Percentiles rank a stretch among this genome's conserved stretches.
Conservation (phyloP, 2,113 vertebrate genomes). For the human (Homo sapiens) region DNA sequence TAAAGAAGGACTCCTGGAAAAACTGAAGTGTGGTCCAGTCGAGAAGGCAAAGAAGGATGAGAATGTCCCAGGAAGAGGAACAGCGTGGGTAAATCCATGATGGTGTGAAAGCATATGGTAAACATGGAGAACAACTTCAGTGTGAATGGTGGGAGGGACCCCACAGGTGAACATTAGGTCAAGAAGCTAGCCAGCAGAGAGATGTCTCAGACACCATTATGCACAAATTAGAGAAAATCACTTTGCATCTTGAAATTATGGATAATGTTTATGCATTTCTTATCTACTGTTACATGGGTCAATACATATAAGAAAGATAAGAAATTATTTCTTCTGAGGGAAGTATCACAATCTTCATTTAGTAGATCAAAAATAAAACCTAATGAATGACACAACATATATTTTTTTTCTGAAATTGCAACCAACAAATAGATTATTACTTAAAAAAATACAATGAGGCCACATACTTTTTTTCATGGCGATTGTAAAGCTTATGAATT, state of each 20-base stretch:
- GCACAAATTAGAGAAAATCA: not conserved
- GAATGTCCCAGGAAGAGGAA: not conserved
- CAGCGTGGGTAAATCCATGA: too few species aligned
- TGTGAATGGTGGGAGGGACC: fast-evolving
- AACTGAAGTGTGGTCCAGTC: not conserved
- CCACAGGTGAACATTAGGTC: fast-evolving
- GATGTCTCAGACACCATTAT: fast-evolving
- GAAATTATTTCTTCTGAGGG: not conserved
- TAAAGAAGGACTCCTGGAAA: not conserved
- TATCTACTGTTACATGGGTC: not conserved
- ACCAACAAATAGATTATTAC: not conserved
- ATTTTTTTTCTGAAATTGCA: not conserved
- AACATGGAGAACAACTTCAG: not conserved
- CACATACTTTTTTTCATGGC: not conserved
- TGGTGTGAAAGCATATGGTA: not conserved
- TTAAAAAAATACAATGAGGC: not conserved
- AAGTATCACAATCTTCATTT: not conserved
- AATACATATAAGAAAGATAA: not conserved
- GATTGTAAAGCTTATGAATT: not conserved
- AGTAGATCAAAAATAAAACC: not conserved
- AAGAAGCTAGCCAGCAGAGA: not conserved
- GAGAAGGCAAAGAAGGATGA: not conserved
- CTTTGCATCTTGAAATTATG: not conserved
- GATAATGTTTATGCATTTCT: not conserved
- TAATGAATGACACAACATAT: not conserved